phyloP scores from a whole-genome alignment of 2,113 vertebrate species.

The Urocolius indicus region DNA sequence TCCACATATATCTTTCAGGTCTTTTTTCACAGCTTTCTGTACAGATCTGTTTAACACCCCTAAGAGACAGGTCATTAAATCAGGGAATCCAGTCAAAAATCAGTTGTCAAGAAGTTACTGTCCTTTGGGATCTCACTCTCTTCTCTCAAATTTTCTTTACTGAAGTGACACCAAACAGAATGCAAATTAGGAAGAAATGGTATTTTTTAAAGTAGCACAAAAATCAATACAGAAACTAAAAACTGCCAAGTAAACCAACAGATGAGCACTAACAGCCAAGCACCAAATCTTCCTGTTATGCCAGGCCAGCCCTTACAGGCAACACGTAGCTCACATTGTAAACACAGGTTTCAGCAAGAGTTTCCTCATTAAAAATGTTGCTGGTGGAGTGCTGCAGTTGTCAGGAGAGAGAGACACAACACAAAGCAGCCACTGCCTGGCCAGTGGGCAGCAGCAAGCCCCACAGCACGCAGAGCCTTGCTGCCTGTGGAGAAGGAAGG shows the following conservation, averaged over 20 bases:
- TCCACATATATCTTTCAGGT: background rate
- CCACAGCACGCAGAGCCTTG: background rate
- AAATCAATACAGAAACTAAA: background rate
- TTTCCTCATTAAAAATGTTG: background rate
- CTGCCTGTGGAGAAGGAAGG: background rate
- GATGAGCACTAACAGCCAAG: background rate
- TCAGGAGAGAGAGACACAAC: background rate
- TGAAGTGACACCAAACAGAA: background rate
- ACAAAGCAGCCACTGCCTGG: background rate
- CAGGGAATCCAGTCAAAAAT: background rate
- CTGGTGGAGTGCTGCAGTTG: background rate
- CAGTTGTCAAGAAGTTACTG: background rate
- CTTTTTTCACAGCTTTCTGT: background rate
- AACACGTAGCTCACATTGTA: background rate
- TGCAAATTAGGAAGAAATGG: background rate
- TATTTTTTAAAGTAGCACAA: background rate
- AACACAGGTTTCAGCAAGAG: background rate
- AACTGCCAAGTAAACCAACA: background rate
- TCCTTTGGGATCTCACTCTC: background rate
- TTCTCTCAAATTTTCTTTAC: background rate
- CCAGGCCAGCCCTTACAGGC: background rate
- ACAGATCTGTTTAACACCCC: background rate
- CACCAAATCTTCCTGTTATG: background rate
- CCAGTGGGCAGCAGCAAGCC: background rate
- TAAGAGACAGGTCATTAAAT: background rate